phyloP scores from a whole-genome alignment of 2,888 invertebrate genomes.

The Nipponacmea schrenckii region DNA sequence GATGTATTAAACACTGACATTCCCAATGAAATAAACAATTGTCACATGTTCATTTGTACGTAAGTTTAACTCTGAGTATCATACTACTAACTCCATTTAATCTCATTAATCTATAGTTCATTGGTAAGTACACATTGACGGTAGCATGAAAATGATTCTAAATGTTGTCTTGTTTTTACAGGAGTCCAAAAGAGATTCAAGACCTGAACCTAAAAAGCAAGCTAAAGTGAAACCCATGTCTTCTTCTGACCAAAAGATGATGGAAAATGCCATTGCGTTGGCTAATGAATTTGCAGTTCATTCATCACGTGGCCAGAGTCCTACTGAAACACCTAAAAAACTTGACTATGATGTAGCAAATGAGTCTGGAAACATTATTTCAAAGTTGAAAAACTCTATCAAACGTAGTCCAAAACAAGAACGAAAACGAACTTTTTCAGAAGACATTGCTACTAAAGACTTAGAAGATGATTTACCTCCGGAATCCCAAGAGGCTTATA shows the following conservation, averaged over 20 bases:
- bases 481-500: conserved; percentile 94
- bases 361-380: conserved; percentile 45
- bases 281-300: conserved; percentile 85
- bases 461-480: conserved; percentile 73
- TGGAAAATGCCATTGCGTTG: conserved; percentile 91
- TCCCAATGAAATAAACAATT: no score
- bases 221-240: conserved; percentile 87
- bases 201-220: conserved; percentile 46
- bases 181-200: conserved; percentile 31
- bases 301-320: conserved; percentile 34
- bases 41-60: no score
- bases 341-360: conserved; percentile 38
- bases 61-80: no score
- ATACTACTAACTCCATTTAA: no score
- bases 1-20: no score
- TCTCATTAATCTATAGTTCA: no score
- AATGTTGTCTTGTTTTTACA: conserved; percentile 19
- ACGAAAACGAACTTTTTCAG: conserved; percentile 81
- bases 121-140: no score
- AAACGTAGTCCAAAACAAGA: conserved; percentile 76
- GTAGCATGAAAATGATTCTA: no score
- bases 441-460: conserved; percentile 73
- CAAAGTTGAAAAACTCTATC: conserved; percentile 50
- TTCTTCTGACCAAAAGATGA: conserved; percentile 88
- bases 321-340: conserved; percentile 28